Conservation (phyloP, 2,113 vertebrate species). For the Morphnarchus princeps region DNA sequence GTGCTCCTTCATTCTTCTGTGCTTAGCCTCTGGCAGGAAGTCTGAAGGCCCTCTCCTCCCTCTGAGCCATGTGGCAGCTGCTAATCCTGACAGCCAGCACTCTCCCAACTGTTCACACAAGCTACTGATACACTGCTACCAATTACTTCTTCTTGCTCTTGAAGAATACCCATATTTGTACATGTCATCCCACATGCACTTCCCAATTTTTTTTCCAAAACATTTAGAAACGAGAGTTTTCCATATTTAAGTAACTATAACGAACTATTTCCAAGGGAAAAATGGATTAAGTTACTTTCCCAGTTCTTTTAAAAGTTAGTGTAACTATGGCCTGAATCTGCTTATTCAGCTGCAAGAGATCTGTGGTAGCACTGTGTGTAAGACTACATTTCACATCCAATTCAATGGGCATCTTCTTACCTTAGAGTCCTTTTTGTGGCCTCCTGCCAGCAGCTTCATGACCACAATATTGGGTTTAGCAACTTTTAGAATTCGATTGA, state of each 20-base stretch:
- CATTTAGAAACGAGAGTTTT: background rate
- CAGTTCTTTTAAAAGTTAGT: background rate
- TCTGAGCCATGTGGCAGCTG: rapidly evolving
- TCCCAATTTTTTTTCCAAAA: background rate
- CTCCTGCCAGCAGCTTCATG: constrained; percentile 96
- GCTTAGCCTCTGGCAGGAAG: background rate
- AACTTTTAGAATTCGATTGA: constrained; percentile 93
- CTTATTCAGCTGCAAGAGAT: background rate
- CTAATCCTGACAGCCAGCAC: background rate
- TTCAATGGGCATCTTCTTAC: constrained; percentile 67
- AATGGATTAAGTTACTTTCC: background rate
- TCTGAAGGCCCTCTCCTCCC: background rate
- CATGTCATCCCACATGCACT: background rate
- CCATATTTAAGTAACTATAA: background rate
- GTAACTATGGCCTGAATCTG: background rate
- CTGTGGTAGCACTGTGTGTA: background rate
- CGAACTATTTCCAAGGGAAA: background rate
- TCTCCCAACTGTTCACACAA: background rate
- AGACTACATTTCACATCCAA: background rate
- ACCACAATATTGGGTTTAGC: constrained; percentile 98
- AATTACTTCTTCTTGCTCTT: background rate
- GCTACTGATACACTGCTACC: background rate
- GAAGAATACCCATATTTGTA: background rate
- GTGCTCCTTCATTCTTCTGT: background rate
- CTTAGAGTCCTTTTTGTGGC: constrained; percentile 97